Base-by-base conservation (phyloP, 2,888 invertebrate species). In the Tenthredo notha region DNA sequence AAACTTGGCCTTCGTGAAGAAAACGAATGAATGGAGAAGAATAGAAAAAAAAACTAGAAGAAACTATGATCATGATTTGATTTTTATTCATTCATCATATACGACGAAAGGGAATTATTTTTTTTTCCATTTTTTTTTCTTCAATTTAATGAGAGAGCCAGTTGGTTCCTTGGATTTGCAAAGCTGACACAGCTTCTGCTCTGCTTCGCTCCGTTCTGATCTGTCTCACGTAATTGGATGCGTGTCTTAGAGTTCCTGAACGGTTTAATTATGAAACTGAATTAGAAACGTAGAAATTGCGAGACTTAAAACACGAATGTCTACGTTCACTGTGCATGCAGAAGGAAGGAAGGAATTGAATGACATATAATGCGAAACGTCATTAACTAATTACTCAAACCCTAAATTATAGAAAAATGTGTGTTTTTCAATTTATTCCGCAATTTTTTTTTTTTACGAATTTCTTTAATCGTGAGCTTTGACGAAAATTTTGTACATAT, bases 211-310 rank as follows among this genome's bases (percentile, higher is more conserved):
- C 9, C 58, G n/a, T 12, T 61, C 10, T 25, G 12, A 10, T 58
- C 12, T 29, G 65, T 65, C 65, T 33, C 33, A 12, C 33, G 67
- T 67, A 67, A 67, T 67, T 18, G 33, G 67, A 67, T 67, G 67
- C 67, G 67, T 67, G 67, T 18, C 12, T 33, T 18, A 33, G 33
- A 33, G 33, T 33, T 33, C 18, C 67, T 18, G 67, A 33, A 33
- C 67, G 67, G 67, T 67, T 67, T 67, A 67, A 67, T 67, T 67
- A 67, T 67, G 33, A 67, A 67, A 29, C 33, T 67, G 67, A 67
- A 67, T 67, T 67, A 67, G 67, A 67, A 33, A 18, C 29, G 67
- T 33, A 18, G 33, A 67, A 33, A 67, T 67, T 33, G 33, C 67
- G 67, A 33, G 67, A 33, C 33, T 33, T 67, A 33, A 33, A 67